A percentile compares a stretch with the other conserved stretches of the same genome.
phyloP scores from a whole-genome alignment of 1,140 invertebrate species.

The Atta texana region DNA sequence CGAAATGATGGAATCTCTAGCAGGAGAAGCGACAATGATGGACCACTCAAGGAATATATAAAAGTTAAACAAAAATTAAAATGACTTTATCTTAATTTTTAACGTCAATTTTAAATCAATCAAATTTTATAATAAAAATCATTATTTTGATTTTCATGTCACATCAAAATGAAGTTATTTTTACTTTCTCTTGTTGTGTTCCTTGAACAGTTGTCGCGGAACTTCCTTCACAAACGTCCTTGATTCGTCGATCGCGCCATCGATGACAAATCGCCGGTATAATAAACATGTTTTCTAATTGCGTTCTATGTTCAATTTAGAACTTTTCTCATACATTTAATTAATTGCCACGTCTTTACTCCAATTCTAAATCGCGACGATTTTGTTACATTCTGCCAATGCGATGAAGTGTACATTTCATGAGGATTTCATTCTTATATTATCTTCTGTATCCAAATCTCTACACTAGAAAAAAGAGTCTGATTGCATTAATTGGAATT shows the following conservation, averaged over 20 bases:
- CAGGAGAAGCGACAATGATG: no score
- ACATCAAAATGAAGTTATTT: no score
- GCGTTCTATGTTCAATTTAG: background rate
- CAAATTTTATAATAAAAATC: no score
- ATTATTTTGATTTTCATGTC: no score
- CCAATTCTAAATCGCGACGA: background rate
- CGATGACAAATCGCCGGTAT: background rate
- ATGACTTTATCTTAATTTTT: no score
- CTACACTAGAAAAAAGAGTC: background rate
- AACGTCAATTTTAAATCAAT: no score
- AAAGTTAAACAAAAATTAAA: no score
- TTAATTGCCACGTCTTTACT: background rate
- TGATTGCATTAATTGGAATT: no score
- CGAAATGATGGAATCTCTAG: no score
- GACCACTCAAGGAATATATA: no score
- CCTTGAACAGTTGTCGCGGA: background rate
- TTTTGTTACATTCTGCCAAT: background rate
- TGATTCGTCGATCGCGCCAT: background rate
- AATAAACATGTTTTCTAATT: background rate
- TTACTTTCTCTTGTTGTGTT: no score
- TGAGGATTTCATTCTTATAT: background rate
- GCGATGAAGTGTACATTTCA: no score
- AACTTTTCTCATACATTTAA: background rate
- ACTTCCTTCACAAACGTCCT: constrained; percentile 16
- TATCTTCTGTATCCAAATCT: background rate